Base-by-base conservation (phyloP, 92 coral and sea anemone genomes). In the Epizoanthus illoricatus region DNA sequence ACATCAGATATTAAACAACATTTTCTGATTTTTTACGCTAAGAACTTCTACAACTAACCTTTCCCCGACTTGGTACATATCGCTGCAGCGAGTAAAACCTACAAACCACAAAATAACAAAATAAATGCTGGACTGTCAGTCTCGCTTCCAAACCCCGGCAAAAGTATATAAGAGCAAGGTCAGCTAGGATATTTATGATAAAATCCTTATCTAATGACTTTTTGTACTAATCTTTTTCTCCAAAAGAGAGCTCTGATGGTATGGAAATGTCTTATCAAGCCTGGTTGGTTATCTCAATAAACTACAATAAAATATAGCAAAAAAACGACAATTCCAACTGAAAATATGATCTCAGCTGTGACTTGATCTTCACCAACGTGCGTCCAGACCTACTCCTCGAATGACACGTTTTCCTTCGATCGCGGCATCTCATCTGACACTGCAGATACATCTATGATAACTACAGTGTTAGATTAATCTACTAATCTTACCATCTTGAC, bases 41-140 rank as follows among this genome's bases (percentile, higher is more conserved):
- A n/a, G 13, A 12, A 58, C 15, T 70, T 23, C 28, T 63, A 57
- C 24, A 74, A 52, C 83, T 45, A 80, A 97, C 99, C 99, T 92
- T 97, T 97, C 80, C 99, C 99, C 49, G 94, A 91, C 81, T 97
- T 97, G 74, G 99, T 97, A 76, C 99, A 97, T 91, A 97, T 97
- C 85, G 99, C 99, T 68, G 99, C 93, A 20, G 99, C 99, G 58
- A 97, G 98, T 63, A 97, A 95, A 91, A 97, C 99, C 99, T 97
- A 82, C 11, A 69, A 74, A 55, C 11, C 24, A 68, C 17, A 71
- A 68, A 70, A 62, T 7, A 36, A 20, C 5, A 64, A 54, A 33
- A 67, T 15, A 19, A 4, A 67, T 62, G 20, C 15, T 23, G 4
- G 23, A 11, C 49, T 68, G 73, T 68, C 73, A 39, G 4, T 68